Base-by-base conservation (phyloP, 2,113 vertebrate species). In the Gasterosteus aculeatus region DNA sequence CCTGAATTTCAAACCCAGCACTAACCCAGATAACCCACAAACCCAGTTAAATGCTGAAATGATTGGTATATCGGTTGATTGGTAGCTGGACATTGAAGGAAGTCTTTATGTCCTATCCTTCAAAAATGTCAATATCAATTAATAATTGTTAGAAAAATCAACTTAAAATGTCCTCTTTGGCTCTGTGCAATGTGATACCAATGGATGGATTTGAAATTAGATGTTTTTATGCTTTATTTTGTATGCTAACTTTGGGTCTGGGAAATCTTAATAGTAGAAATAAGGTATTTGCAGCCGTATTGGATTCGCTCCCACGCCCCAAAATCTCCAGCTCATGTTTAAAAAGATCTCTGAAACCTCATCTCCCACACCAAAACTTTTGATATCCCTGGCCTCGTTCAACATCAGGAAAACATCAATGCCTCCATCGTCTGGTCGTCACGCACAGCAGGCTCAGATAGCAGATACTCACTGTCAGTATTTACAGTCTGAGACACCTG, bases 321-420 rank as follows among this genome's bases (percentile, higher is more conserved):
- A 35, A 53, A 22, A 72, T 12, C 63, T 16, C 18, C 18, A 59
- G 16, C 14, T 47, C 0, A 19, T 33, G 11, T 76, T 44, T 44
- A 29, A 59, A 51, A 49, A 51, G 14, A 64, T 46, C 16, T 26
- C 12, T 19, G 12, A 51, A 9, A 4, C 7, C 10, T 65, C 2
- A 10, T 66, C 57, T 78, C 69, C 16, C 39, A 8, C 6, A 41
- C 16, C 16, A 62, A 2, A 7, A 62, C 59, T 10, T 62, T 5
- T 33, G 5, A 2, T 42, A 1, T 47, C 42, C 15, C 35, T 10
- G 2, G 3, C 9, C 16, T 53, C 53, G 26, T 31, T 35, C 26
- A 44, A 69, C 61, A 69, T 63, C 51, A 62, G 44, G 53, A 42
- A n/a, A 31, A 14, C 72, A 66, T 87, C 78, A 31, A 84, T 79